Conservation (phyloP, 2,888 invertebrate species). For the Torymus aiolomorphi region DNA sequence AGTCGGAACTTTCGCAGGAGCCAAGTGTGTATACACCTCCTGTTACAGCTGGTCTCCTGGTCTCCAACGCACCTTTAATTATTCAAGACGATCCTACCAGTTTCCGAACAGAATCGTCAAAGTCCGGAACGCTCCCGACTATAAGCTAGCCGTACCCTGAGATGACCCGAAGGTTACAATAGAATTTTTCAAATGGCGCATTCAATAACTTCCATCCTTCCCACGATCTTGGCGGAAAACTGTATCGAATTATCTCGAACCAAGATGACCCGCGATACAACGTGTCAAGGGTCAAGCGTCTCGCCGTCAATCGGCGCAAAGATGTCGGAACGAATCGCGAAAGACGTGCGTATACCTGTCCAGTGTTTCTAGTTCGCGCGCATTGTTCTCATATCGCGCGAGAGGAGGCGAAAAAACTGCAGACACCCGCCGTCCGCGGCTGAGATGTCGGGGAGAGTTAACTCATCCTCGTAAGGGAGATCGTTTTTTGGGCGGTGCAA, state of each 20-base stretch:
- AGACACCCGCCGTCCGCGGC: background rate
- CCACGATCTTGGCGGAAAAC: conserved; percentile 35
- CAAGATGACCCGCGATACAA: conserved; percentile 24
- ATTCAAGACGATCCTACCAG: no score
- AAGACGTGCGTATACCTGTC: conserved; percentile 20
- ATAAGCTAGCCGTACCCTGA: no score
- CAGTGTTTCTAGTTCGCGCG: conserved; percentile 24
- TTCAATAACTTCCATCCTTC: conserved; percentile 4
- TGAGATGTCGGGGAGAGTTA: background rate
- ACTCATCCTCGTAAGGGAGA: conserved; percentile 5
- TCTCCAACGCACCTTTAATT: no score
- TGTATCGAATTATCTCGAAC: conserved; percentile 8
- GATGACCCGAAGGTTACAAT: no score
- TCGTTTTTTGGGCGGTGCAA: conserved; percentile 14
- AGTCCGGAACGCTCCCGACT: no score
- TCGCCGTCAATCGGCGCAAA: conserved; percentile 57
- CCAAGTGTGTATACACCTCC: no score
- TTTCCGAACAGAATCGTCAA: no score
- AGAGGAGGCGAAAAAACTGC: conserved; percentile 5
- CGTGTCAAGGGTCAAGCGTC: conserved; percentile 58
- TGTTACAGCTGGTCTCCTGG: no score
- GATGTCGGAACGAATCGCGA: conserved; percentile 67
- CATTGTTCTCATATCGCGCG: conserved; percentile 18
- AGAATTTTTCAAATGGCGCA: no score
- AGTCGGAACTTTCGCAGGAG: no score